Evolutionary conservation across 2,888 invertebrate genomes (phyloP), one percentile per base, ranked within the genome.

Genomic region (Tetanocera ferruginea): DNA sequence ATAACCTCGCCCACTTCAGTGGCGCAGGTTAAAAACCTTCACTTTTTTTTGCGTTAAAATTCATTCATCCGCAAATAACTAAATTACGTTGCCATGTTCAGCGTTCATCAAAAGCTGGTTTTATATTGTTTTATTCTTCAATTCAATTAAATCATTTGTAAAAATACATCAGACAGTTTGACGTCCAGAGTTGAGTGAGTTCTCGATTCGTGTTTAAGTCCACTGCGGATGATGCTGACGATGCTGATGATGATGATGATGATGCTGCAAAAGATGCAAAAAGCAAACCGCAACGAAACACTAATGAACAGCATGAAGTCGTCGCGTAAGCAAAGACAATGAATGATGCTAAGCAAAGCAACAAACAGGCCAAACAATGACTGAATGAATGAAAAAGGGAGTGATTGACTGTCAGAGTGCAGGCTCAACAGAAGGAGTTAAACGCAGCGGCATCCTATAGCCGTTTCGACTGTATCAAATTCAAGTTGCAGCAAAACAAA

Each of bases 161-260:
- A 62, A 73, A 73, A 49, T 62, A 49, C 62, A 62, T n/a, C 73
- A 62, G 62, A 62, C 62, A 72, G 19, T 72, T 72, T 62, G 73
- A 73, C 73, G 60, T 43, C 49, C 73, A 62, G 49, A 23, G 11
- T 31, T 67, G 69, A 5, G 19, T n/a, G 14, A 14, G 57, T 60
- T 60, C 57, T 60, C 57, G 57, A 60, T 25, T 25, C 28, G 9
- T 23, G 23, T 67, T 28, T 37, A 25, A 51, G 49, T 69, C 69
- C 28, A 66, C 37, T 37, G 37, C 34, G 25, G 69, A 69, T 69
- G 67, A 66, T 66, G 60, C 19, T 60, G 31, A 5, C 23, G 25
- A 60, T 28, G 14, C 3, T 34, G 23, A 23, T 5, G 9, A 23
- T 60, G 57, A 25, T 43, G 69, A 17, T 25, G 51, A 69, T 49